A percentile compares a stretch with the other conserved stretches of the same genome.
Evolutionary conservation across 2,888 invertebrate species (phyloP).

Genomic region (Cryptocephalus moraei): DNA sequence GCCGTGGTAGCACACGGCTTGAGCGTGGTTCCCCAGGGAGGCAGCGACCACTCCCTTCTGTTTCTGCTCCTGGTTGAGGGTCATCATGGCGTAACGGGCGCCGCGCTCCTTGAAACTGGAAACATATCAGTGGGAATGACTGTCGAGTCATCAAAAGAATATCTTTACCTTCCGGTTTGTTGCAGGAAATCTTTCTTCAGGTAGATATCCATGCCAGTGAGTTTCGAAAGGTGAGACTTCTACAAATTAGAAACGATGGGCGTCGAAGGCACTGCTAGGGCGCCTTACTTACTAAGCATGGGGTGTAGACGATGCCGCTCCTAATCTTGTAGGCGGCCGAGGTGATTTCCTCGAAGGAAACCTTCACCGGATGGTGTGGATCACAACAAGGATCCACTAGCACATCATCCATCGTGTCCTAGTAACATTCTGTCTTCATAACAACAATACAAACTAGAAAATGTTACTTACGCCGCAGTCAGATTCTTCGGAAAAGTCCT

Average conservation of each 20-base stretch:
- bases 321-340: constrained; percentile 84
- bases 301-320: constrained; percentile 71
- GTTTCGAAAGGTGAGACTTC: constrained; percentile 73
- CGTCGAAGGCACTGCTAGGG: too few species aligned
- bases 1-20: constrained; percentile 65
- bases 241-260: constrained; percentile 32
- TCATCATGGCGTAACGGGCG: constrained; percentile 74
- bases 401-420: constrained; percentile 17
- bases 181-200: constrained; percentile 92
- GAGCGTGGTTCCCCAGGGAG: constrained; percentile 90
- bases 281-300: constrained; percentile 62
- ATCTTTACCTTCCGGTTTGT: constrained; percentile 77
- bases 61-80: constrained; percentile 62
- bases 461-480: constrained; percentile 13
- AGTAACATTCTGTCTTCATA: neutral
- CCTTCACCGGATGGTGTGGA: constrained; percentile 55
- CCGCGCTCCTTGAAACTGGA: constrained; percentile 89
- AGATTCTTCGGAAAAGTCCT: constrained; percentile 14
- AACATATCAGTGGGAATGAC: constrained; percentile 2
- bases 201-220: constrained; percentile 76
- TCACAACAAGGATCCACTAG: constrained; percentile 44
- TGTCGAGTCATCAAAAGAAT: neutral
- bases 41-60: constrained; percentile 80
- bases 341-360: constrained; percentile 78
- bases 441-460: neutral